A percentile compares a stretch with the other conserved stretches of the same genome.
phyloP scores from a whole-genome alignment of 2,888 invertebrate species.

The Pediacus dermestoides region DNA sequence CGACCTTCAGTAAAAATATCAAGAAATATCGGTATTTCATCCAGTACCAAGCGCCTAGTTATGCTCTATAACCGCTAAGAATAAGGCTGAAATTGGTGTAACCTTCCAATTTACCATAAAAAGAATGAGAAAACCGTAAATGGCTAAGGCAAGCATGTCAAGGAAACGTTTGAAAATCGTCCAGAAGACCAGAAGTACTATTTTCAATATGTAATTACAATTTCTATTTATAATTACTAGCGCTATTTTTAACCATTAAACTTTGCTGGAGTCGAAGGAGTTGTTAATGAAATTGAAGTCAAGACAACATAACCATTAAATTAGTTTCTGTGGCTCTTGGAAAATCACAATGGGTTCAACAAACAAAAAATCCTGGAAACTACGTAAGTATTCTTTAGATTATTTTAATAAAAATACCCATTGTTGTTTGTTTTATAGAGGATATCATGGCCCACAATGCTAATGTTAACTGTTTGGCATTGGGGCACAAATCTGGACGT shows the following conservation, averaged over 20 bases:
- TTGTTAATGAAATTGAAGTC: slow-evolving; percentile 39
- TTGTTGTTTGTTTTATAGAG: slow-evolving; percentile 56
- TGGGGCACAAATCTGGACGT: slow-evolving; percentile 87
- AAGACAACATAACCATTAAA: slow-evolving; percentile 31
- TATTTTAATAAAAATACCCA: not conserved
- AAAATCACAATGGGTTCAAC: slow-evolving; percentile 43
- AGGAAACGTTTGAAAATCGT: slow-evolving; percentile 34
- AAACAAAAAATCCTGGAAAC: slow-evolving; percentile 73
- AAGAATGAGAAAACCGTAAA: slow-evolving; percentile 31
- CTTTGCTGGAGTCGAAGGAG: slow-evolving; percentile 30
- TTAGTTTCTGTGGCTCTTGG: not conserved
- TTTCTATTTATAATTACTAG: slow-evolving; percentile 27
- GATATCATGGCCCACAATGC: slow-evolving; percentile 85
- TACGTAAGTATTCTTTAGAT: slow-evolving; percentile 60
- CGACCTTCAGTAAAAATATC: not conserved
- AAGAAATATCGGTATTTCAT: not conserved
- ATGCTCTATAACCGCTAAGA: not conserved
- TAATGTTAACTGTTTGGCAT: slow-evolving; percentile 82
- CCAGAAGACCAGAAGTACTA: slow-evolving; percentile 21
- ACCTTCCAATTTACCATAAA: slow-evolving; percentile 1
- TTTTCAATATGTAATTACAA: slow-evolving; percentile 22
- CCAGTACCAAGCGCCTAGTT: not conserved
- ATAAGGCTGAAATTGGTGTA: slow-evolving; percentile 1
- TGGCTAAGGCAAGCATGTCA: slow-evolving; percentile 39
- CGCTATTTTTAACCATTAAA: slow-evolving; percentile 30